Base-by-base conservation (phyloP, 2,888 invertebrate genomes). In the Aplocera efformata region DNA sequence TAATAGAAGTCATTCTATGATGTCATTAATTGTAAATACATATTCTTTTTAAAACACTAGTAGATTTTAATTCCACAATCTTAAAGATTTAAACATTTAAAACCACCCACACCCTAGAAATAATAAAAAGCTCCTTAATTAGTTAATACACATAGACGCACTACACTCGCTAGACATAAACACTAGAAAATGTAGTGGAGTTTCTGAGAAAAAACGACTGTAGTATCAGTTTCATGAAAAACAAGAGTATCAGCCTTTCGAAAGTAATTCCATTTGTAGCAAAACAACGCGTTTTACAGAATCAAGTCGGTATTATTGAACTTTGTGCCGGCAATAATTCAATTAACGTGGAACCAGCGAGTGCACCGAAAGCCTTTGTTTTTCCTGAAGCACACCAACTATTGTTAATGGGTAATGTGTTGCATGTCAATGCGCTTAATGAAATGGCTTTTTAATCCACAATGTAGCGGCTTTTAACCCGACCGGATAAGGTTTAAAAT, bases 401-500 rank as follows among this genome's bases (percentile, higher is more conserved):
- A 75, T 65, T 68, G 70, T 76, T 72, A 70, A 77, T 71, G 67
- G 62, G 62, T 63, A 70, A 69, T 67, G 68, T 67, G 66, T 63
- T 65, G 68, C 60, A 61, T 72, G 74, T 76, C 79, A 74, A 79
- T 79, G 67, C 70, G 60, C 54, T 65, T 73, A 76, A 76, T 75
- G 66, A 70, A 73, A 73, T 62, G 63, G 65, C 41, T 39, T 50
- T 46, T 33, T 52, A 40, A 53, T 52, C 48, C 42, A 51, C 41
- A 37, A 32, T 37, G 37, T 6, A 3, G 22, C 24, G 10, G 26
- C 38, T 29, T 36, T 34, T 50, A 41, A 32, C 38, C 10, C 34
- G n/a, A 33, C 30, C 29, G 31, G 7, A 30, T 41, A 50, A 32
- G 45, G 53, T 48, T 32, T 25, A 43, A 21, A 47, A 30, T 39